A percentile compares a stretch with the other conserved stretches of the same genome.
These are phyloP conservation scores for Odocoileus virginianus DNA, from an alignment of 2,113 vertebrate species.

Conservation along the genomic window DNA sequence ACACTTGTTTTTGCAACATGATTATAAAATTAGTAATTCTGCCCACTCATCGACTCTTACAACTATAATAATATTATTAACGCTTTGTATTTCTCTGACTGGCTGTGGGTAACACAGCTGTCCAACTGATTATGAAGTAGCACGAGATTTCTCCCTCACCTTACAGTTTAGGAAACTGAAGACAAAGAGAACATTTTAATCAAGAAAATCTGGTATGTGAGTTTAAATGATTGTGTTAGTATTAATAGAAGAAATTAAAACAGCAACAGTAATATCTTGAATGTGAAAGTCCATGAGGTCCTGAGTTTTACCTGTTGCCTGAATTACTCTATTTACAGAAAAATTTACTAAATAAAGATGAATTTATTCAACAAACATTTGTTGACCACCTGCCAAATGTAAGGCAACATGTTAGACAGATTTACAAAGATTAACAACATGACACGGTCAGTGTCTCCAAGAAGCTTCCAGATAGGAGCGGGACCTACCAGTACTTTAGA, in stretches of 20 bases:
- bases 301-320: background rate
- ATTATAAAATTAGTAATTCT: background rate
- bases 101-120: background rate
- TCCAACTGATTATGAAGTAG: background rate
- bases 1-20: background rate
- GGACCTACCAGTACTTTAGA: background rate
- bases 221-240: background rate
- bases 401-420: background rate
- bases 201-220: background rate
- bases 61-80: background rate
- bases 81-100: background rate
- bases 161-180: background rate
- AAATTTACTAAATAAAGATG: background rate
- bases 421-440: background rate
- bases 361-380: background rate
- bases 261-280: background rate
- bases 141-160: background rate
- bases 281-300: background rate
- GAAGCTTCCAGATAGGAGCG: background rate
- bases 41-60: background rate
- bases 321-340: background rate
- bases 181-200: background rate
- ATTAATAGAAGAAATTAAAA: background rate
- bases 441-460: background rate
- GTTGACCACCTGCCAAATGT: background rate